A percentile compares a stretch with the other conserved stretches of the same genome.
Evolutionary conservation across 37 sponge, comb jelly and placozoan species (phyloP).

Genomic region (Cliona cf. orientalis): DNA sequence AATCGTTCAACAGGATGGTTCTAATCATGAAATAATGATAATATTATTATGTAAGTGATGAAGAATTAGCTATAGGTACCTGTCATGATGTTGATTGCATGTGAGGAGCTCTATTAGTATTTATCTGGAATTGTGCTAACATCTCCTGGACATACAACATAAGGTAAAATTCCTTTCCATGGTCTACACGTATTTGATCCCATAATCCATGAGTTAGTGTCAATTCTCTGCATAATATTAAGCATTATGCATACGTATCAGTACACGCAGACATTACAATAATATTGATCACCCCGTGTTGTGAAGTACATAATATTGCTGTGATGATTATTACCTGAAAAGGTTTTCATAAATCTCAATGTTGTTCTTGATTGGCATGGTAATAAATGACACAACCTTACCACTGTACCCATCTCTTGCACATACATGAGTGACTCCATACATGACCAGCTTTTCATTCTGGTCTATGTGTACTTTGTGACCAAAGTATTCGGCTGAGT

Average conservation of each 20-base stretch:
- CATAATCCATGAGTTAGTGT: neutral
- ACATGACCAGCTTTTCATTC: no score
- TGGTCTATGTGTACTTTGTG: conserved; percentile 73
- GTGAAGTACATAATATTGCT: neutral
- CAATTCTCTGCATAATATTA: neutral
- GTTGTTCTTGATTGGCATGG: conserved; percentile 73
- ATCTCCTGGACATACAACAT: conserved; percentile 64
- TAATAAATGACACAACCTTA: conserved; percentile 58
- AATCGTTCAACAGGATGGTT: conserved; percentile 53
- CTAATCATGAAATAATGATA: neutral
- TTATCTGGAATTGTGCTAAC: conserved; percentile 32
- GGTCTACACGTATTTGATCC: conserved; percentile 70
- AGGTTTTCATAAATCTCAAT: conserved; percentile 51
- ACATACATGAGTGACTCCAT: conserved; percentile 65
- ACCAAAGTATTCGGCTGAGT: conserved; percentile 65
- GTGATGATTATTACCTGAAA: conserved; percentile 27
- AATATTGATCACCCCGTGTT: no score
- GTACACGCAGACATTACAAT: no score
- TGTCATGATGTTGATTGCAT: conserved; percentile 42
- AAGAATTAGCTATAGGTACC: conserved; percentile 19
- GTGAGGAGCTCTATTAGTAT: conserved; percentile 43
- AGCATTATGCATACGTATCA: no score
- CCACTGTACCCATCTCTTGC: conserved; percentile 73
- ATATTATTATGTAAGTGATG: neutral
- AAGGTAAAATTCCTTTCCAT: conserved; percentile 70